Evolutionary conservation across 2,888 invertebrate genomes (phyloP).

Genomic region (Heliconius ismenius): DNA sequence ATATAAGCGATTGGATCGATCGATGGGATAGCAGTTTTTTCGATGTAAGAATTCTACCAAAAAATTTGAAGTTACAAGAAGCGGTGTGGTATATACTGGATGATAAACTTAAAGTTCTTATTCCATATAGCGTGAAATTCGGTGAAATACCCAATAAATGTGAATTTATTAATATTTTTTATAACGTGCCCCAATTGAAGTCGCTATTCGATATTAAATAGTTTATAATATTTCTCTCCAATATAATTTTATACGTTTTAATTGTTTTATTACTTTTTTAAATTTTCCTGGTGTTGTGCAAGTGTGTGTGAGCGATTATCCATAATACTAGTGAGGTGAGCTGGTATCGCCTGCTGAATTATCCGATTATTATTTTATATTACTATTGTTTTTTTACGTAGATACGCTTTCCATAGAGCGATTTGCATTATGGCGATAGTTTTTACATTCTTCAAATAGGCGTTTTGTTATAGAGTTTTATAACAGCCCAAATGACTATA

Average conservation of each 20-base stretch:
- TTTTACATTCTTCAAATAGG: no score
- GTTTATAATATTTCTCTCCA: background rate
- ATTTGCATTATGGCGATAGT: no score
- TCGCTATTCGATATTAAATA: slow-evolving; percentile 12
- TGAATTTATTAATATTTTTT: slow-evolving; percentile 1
- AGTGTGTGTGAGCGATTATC: background rate
- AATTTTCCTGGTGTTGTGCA: background rate
- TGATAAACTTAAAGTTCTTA: slow-evolving; percentile 1
- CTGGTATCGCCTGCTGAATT: no score
- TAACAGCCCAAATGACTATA: no score
- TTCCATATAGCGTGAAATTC: slow-evolving; percentile 7
- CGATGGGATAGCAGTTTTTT: slow-evolving; percentile 14
- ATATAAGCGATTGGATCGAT: background rate
- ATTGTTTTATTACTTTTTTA: no score
- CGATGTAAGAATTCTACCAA: slow-evolving; percentile 31
- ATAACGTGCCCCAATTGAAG: background rate
- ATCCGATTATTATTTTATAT: no score
- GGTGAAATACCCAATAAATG: slow-evolving; percentile 13
- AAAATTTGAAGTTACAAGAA: background rate
- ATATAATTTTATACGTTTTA: background rate
- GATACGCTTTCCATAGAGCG: no score
- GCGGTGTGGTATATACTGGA: background rate
- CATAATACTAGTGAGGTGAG: no score
- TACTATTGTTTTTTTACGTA: no score
- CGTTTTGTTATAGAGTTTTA: no score